A percentile compares a stretch with the other conserved stretches of the same genome.
Conservation (phyloP, 2,888 invertebrate species). For the Eilema griseolum region DNA sequence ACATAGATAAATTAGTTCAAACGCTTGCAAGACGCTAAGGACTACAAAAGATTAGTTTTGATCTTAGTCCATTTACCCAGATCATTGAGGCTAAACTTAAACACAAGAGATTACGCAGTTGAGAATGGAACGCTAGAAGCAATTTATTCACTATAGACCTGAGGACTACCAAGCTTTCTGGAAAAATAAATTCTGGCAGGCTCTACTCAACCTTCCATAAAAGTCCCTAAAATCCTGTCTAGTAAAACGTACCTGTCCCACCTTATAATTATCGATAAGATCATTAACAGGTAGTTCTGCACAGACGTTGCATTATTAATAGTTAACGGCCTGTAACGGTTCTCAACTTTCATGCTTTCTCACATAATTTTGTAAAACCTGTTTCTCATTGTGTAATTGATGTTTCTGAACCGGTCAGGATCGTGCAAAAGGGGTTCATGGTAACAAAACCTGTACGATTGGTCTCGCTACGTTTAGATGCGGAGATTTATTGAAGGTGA, state of each 20-base stretch:
- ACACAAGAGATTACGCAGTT: too few species aligned
- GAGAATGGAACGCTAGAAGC: background rate
- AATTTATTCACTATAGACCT: background rate
- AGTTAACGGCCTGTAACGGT: slow-evolving; percentile 57
- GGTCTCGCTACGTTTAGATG: slow-evolving; percentile 25
- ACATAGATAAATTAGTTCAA: background rate
- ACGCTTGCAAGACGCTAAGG: background rate
- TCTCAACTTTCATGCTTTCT: slow-evolving; percentile 57
- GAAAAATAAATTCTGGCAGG: background rate
- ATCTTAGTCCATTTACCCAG: too few species aligned
- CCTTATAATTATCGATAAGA: slow-evolving; percentile 15
- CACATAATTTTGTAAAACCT: slow-evolving; percentile 66
- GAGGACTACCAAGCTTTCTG: background rate
- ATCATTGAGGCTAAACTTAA: too few species aligned
- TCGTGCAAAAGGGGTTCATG: slow-evolving; percentile 50
- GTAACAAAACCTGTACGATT: slow-evolving; percentile 42
- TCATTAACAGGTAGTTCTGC: slow-evolving; percentile 25
- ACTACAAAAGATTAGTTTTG: background rate
- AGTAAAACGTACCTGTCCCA: slow-evolving; percentile 1
- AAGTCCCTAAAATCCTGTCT: slow-evolving; percentile 8
- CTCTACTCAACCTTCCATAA: background rate
- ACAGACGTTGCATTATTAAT: slow-evolving; percentile 33
- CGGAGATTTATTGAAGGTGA: slow-evolving; percentile 29
- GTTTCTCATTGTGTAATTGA: slow-evolving; percentile 66
- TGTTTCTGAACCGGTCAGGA: slow-evolving; percentile 62